Conservation (phyloP, 2,888 invertebrate genomes). For the Eristalinus sepulchralis region DNA sequence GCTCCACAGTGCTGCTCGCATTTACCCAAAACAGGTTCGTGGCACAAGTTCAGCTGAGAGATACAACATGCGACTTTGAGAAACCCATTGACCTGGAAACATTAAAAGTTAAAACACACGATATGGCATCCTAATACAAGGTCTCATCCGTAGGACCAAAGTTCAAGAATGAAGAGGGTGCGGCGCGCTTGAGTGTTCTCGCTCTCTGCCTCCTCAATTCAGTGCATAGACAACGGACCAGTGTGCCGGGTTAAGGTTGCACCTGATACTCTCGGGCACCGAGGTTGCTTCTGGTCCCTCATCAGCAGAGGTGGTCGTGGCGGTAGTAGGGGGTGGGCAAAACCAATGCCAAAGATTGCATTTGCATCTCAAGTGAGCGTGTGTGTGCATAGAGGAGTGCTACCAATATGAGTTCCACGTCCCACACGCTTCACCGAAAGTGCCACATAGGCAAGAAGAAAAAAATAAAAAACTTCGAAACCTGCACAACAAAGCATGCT, state of each 20-base stretch:
- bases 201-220: neutral
- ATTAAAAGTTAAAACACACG: slow-evolving; percentile 70
- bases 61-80: slow-evolving; percentile 66
- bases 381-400: slow-evolving; percentile 27
- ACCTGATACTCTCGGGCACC: slow-evolving; percentile 50
- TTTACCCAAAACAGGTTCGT: slow-evolving; percentile 47
- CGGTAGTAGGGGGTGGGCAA: neutral
- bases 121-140: slow-evolving; percentile 67
- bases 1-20: slow-evolving; percentile 38
- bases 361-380: slow-evolving; percentile 63
- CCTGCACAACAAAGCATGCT: neutral
- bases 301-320: neutral
- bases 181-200: neutral
- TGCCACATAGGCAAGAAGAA: neutral
- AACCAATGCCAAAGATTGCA: slow-evolving; percentile 63
- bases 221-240: slow-evolving; percentile 7
- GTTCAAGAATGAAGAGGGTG: slow-evolving; percentile 50
- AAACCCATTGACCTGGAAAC: slow-evolving; percentile 71
- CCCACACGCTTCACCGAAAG: slow-evolving; percentile 14
- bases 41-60: slow-evolving; percentile 68
- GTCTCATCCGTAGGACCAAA: slow-evolving; percentile 62
- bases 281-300: slow-evolving; percentile 11
- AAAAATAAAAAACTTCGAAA: neutral
- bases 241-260: slow-evolving; percentile 38
- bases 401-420: slow-evolving; percentile 16